phyloP scores from a whole-genome alignment of 2,797 vertebrate species.

The Gastrophryne carolinensis region DNA sequence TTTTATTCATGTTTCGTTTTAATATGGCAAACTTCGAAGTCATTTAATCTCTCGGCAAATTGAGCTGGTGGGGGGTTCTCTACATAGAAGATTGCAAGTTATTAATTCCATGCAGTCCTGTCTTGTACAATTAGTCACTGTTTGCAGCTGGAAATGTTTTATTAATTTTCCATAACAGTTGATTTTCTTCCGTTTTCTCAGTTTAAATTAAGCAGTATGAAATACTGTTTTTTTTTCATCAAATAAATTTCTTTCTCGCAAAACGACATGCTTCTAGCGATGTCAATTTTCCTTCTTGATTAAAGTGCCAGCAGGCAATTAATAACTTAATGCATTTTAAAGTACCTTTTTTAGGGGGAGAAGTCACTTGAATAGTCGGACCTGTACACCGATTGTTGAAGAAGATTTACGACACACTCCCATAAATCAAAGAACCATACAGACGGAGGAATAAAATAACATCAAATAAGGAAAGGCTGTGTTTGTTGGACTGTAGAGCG shows the following conservation, averaged over 20 bases:
- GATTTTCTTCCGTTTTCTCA: slow-evolving; percentile 81
- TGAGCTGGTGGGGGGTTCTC: slow-evolving; percentile 83
- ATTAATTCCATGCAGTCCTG: slow-evolving; percentile 86
- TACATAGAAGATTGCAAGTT: slow-evolving; percentile 82
- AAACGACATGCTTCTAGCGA: slow-evolving; percentile 78
- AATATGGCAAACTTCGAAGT: slow-evolving; percentile 90
- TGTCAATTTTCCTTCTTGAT: slow-evolving; percentile 83
- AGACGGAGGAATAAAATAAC: slow-evolving; percentile 27
- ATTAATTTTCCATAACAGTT: slow-evolving; percentile 82
- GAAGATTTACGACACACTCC: slow-evolving; percentile 70
- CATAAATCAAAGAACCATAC: slow-evolving; percentile 68
- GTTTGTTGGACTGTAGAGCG: slow-evolving; percentile 22
- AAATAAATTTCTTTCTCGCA: slow-evolving; percentile 81
- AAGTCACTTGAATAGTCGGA: slow-evolving; percentile 78
- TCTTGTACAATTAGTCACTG: slow-evolving; percentile 86
- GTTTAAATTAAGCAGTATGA: slow-evolving; percentile 83
- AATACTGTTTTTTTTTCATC: slow-evolving; percentile 72
- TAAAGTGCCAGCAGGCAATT: slow-evolving; percentile 83
- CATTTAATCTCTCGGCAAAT: slow-evolving; percentile 88
- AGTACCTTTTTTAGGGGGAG: slow-evolving; percentile 82
- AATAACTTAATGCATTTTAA: slow-evolving; percentile 87
- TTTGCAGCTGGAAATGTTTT: slow-evolving; percentile 84
- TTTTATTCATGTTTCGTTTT: slow-evolving; percentile 84
- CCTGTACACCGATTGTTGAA: slow-evolving; percentile 78
- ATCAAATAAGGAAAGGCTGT: slow-evolving; percentile 59